Evolutionary conservation across 2,888 invertebrate species (phyloP).

Genomic region (Acrobasis consociella): DNA sequence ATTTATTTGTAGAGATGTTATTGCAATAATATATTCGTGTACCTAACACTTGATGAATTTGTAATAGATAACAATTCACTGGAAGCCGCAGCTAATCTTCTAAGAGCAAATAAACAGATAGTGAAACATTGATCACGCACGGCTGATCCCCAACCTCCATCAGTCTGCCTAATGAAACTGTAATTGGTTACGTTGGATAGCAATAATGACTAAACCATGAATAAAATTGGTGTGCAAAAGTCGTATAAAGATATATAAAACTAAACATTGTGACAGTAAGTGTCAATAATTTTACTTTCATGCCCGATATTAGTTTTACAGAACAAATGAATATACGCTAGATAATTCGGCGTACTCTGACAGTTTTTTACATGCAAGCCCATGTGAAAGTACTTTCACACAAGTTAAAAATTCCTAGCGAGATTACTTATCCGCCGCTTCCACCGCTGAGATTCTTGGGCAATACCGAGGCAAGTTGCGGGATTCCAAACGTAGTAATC

Average conservation of each 20-base stretch:
- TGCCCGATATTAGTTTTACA: neutral
- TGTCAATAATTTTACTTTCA: neutral
- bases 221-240: no score
- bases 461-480: slow-evolving; percentile 27
- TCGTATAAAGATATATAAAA: no score
- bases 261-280: no score
- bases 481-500: slow-evolving; percentile 30
- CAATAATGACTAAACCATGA: no score
- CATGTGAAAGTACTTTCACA: slow-evolving; percentile 22
- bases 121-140: slow-evolving; percentile 17
- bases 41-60: neutral
- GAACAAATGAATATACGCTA: neutral
- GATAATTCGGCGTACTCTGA: neutral
- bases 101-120: slow-evolving; percentile 12
- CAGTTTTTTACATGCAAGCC: slow-evolving; percentile 1
- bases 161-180: slow-evolving; percentile 2
- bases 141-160: neutral
- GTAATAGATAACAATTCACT: neutral
- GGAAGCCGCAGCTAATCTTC: slow-evolving; percentile 4
- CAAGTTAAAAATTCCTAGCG: slow-evolving; percentile 18
- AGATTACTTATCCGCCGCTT: slow-evolving; percentile 20
- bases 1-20: no score
- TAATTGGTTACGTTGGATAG: neutral
- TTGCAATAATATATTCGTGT: neutral
- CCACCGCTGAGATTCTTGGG: slow-evolving; percentile 30